Evolutionary conservation across 2,113 vertebrate genomes (phyloP).

Genomic region (Felis chaus): DNA sequence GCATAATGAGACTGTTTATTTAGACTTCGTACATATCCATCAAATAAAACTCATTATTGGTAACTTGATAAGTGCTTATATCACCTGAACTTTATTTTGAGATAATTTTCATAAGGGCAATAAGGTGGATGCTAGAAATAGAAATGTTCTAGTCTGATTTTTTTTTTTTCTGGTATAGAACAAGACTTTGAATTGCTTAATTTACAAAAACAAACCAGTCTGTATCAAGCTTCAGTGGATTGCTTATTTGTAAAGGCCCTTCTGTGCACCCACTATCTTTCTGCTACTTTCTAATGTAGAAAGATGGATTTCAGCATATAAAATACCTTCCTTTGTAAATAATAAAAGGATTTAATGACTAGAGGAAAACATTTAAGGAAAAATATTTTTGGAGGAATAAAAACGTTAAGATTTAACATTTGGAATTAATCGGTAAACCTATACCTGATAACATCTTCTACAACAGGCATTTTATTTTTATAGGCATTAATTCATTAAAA

Average conservation of each 20-base stretch:
- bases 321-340: not conserved
- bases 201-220: not conserved
- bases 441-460: not conserved
- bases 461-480: not conserved
- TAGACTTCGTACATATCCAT: not conserved
- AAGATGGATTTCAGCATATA: not conserved
- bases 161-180: not conserved
- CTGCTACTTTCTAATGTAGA: not conserved
- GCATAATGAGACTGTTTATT: not conserved
- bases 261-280: not conserved
- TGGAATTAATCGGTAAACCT: not conserved
- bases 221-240: not conserved
- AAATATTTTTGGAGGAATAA: not conserved
- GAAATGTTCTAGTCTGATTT: not conserved
- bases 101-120: not conserved
- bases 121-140: not conserved
- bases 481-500: not conserved
- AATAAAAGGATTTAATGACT: slow-evolving; percentile 7
- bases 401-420: slow-evolving; percentile 21
- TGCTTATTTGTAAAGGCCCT: not conserved
- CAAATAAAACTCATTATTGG: not conserved
- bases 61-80: not conserved
- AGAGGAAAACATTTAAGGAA: not conserved
- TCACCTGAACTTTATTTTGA: not conserved
- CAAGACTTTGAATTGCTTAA: not conserved